These are phyloP conservation scores for Varecia variegata DNA, from an alignment of 2,797 vertebrate species.

Conservation along the genomic window DNA sequence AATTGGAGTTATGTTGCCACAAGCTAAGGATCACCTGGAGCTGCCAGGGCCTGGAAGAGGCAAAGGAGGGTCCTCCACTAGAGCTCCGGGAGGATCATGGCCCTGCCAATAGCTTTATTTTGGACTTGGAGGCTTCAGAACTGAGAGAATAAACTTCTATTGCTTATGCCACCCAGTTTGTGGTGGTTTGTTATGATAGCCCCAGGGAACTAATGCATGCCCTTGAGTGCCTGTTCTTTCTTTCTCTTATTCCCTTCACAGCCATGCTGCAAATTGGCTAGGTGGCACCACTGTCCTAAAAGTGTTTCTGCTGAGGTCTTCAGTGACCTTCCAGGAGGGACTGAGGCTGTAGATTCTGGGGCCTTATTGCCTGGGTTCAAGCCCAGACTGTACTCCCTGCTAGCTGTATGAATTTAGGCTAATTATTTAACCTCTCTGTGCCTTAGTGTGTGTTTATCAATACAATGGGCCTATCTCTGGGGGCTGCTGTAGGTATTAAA, in stretches of 20 bases:
- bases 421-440: neutral
- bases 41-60: neutral
- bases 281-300: neutral
- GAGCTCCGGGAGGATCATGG: neutral
- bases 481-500: neutral
- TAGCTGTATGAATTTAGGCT: neutral
- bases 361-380: neutral
- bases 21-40: neutral
- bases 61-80: too few species aligned
- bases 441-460: constrained; percentile 32
- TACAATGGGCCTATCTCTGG: neutral
- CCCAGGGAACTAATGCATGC: neutral
- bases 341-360: neutral
- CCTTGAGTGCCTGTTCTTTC: neutral
- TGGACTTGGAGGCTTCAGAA: neutral
- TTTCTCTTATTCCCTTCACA: neutral
- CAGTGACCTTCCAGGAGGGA: neutral
- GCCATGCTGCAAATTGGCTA: neutral
- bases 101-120: neutral
- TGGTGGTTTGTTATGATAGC: neutral
- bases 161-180: neutral
- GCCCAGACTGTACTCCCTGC: neutral
- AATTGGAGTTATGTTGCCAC: neutral
- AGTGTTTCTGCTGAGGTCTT: neutral
- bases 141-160: neutral